Percentiles rank a stretch among this genome's conserved stretches.
Conservation (phyloP, 2,113 vertebrate genomes). For the Emydura subglobosa region DNA sequence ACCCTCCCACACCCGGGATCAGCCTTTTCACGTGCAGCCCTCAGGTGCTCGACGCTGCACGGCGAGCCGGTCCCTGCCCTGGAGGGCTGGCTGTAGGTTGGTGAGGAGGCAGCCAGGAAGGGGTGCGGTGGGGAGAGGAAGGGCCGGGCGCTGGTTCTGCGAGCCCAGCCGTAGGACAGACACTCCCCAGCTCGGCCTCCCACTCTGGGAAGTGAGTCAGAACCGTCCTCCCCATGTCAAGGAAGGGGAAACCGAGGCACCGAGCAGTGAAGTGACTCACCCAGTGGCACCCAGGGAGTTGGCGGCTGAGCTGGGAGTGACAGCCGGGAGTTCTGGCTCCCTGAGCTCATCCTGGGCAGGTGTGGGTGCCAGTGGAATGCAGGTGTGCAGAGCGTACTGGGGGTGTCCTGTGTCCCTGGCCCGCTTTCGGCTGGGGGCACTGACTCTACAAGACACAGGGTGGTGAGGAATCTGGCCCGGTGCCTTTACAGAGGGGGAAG, state of each 20-base stretch:
- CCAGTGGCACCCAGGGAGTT: not conserved
- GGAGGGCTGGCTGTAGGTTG: not conserved
- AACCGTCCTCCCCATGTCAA: not conserved
- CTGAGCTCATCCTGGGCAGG: not conserved
- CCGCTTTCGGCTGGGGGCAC: not conserved
- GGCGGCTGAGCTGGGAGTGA: not conserved
- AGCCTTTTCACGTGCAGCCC: no score
- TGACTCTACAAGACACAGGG: not conserved
- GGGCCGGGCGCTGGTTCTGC: not conserved
- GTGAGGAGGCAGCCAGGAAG: not conserved
- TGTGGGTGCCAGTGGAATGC: not conserved
- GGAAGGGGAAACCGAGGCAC: not conserved
- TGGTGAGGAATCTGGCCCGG: not conserved
- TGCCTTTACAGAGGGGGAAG: not conserved
- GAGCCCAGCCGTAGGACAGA: not conserved
- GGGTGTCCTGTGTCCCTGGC: no score
- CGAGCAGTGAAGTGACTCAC: accelerated
- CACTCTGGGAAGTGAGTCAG: not conserved
- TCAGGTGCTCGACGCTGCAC: not conserved
- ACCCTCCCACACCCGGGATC: no score
- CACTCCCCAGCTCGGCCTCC: not conserved
- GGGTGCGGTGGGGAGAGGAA: not conserved
- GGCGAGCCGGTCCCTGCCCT: no score
- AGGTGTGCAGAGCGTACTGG: not conserved
- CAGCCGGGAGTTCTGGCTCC: not conserved